A percentile compares a stretch with the other conserved stretches of the same genome.
Conservation (phyloP, 2,113 vertebrate species). For the Mystacornis crossleyi region DNA sequence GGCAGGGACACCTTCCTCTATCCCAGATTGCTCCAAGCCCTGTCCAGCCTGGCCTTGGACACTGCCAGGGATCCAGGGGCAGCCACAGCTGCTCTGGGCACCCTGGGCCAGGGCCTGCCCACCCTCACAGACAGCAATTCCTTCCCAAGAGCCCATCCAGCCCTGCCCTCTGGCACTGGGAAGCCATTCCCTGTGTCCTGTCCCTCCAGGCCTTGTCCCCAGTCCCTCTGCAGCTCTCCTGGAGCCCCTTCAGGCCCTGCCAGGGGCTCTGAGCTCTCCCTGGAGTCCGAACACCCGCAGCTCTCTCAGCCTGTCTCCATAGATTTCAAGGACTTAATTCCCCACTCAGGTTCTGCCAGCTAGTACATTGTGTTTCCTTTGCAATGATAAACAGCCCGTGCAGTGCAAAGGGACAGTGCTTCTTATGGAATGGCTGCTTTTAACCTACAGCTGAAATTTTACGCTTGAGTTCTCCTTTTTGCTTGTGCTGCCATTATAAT, state of each 20-base stretch:
- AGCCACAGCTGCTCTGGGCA: not conserved
- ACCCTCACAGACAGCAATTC: accelerated
- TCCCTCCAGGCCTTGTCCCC: not conserved
- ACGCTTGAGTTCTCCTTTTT: not conserved
- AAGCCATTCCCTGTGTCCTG: not conserved
- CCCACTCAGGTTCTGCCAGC: not conserved
- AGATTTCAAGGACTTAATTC: not conserved
- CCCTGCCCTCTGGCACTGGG: not conserved
- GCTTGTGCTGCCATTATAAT: not conserved
- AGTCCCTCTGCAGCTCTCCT: not conserved
- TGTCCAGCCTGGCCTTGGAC: accelerated
- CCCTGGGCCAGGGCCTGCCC: not conserved
- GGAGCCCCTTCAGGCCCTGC: not conserved
- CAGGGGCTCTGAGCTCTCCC: not conserved
- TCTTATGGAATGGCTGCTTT: not conserved
- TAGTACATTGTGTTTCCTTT: not conserved
- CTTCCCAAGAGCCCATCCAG: accelerated
- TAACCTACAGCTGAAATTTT: not conserved
- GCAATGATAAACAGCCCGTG: not conserved
- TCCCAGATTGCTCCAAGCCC: not conserved
- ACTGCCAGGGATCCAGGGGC: not conserved
- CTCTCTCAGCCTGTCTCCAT: not conserved
- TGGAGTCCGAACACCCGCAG: accelerated
- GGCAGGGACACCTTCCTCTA: not conserved
- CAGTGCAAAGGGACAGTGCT: not conserved